Conservation (phyloP, 2,797 vertebrate species). For the Molothrus aeneus region DNA sequence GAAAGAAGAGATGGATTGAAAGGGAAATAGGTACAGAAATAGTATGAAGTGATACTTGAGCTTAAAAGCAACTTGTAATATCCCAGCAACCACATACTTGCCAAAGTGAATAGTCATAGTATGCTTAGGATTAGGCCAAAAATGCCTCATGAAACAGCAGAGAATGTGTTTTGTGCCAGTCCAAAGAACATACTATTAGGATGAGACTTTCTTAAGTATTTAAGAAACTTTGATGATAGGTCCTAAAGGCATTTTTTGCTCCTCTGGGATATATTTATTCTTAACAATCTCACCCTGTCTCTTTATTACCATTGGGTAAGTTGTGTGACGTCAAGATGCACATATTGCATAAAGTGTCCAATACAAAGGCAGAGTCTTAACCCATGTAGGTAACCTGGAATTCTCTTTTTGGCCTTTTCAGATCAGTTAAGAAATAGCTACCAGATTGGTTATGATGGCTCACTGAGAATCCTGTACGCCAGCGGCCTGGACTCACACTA, state of each 20-base stretch:
- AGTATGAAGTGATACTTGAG: background rate
- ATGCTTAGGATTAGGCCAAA: background rate
- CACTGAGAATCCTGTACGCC: conserved; percentile 92
- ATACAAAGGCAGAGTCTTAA: background rate
- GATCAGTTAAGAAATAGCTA: conserved; percentile 95
- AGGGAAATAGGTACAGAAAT: background rate
- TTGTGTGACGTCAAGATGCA: background rate
- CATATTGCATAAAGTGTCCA: background rate
- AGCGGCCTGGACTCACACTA: conserved; percentile 96
- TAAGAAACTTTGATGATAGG: background rate
- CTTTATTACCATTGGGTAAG: background rate
- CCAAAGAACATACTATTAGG: background rate
- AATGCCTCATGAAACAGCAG: background rate
- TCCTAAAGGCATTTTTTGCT: background rate
- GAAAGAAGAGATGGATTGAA: background rate
- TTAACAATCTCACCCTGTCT: background rate
- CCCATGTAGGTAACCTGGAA: background rate
- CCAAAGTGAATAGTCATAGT: background rate
- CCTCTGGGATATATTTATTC: background rate
- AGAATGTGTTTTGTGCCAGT: background rate
- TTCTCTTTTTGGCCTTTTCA: conserved; percentile 64
- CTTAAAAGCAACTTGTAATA: background rate
- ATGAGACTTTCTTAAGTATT: background rate
- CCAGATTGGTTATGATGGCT: conserved; percentile 93
- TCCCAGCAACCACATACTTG: background rate